phyloP scores from a whole-genome alignment of 2,888 invertebrate genomes.

The Andrena dorsata region DNA sequence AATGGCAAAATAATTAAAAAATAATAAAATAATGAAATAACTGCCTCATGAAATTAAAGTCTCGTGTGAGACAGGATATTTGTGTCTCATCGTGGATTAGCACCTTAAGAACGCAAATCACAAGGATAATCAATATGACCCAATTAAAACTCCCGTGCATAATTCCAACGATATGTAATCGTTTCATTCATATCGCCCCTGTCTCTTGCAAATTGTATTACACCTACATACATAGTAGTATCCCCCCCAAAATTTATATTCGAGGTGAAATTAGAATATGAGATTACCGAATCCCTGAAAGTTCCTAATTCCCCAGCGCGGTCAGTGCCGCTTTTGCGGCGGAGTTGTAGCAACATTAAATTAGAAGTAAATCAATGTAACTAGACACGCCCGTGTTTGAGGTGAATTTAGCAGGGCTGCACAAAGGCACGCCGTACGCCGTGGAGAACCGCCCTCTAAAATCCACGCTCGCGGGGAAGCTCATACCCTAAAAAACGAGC shows the following conservation, averaged over 20 bases:
- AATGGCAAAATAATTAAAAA: too few relatives aligned
- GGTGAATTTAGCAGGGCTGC: background rate
- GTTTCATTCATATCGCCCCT: background rate
- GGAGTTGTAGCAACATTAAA: slow-evolving; percentile 29
- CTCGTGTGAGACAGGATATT: too few relatives aligned
- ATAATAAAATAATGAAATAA: too few relatives aligned
- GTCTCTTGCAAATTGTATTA: slow-evolving; percentile 14
- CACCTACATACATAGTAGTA: background rate
- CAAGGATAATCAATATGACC: background rate
- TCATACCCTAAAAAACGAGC: background rate
- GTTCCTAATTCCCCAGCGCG: slow-evolving; percentile 30
- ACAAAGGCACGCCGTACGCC: background rate
- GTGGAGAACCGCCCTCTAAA: background rate
- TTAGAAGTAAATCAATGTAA: slow-evolving; percentile 48
- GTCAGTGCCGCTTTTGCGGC: slow-evolving; percentile 31
- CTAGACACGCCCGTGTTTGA: slow-evolving; percentile 7
- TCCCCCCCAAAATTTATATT: slow-evolving; percentile 26
- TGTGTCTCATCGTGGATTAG: too few relatives aligned
- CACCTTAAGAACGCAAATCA: background rate
- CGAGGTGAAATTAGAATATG: slow-evolving; percentile 47
- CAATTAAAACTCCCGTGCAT: background rate
- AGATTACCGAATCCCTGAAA: slow-evolving; percentile 36
- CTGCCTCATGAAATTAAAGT: too few relatives aligned
- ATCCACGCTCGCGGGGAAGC: background rate
- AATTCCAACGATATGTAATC: background rate